Evolutionary conservation across 2,113 vertebrate genomes (phyloP).

Genomic region (Eonycteris spelaea): DNA sequence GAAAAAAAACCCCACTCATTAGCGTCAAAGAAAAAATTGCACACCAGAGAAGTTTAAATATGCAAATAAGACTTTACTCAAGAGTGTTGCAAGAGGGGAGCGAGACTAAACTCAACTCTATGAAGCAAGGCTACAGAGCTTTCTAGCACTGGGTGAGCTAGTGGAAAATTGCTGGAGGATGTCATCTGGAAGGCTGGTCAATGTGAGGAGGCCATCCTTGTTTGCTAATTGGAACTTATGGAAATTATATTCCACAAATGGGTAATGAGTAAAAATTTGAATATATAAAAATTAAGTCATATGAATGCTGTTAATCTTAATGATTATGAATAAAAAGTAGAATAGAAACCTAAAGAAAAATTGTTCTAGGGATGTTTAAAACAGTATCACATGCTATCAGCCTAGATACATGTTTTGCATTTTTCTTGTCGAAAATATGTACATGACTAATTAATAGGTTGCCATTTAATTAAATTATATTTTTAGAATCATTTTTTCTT

Average conservation of each 20-base stretch:
- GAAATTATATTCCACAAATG: background rate
- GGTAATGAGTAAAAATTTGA: background rate
- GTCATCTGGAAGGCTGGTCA: too few species aligned
- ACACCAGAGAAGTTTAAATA: background rate
- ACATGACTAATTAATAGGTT: background rate
- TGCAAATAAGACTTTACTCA: background rate
- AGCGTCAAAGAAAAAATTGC: background rate
- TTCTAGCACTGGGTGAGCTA: fast-evolving
- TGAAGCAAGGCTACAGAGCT: background rate
- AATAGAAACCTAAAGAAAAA: background rate
- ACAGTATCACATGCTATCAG: background rate
- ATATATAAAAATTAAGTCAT: background rate
- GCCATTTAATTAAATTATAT: background rate
- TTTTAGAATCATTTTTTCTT: background rate
- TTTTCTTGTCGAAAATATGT: background rate
- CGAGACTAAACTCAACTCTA: background rate
- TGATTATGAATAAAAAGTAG: background rate
- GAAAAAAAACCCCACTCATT: background rate
- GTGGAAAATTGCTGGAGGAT: background rate
- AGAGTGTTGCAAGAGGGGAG: background rate
- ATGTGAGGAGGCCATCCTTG: too few species aligned
- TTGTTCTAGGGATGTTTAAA: background rate
- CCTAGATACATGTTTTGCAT: background rate
- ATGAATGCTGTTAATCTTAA: background rate
- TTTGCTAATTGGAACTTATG: background rate